These are phyloP conservation scores for Microchrysa polita DNA, from an alignment of 2,888 invertebrate species.

Conservation along the genomic window DNA sequence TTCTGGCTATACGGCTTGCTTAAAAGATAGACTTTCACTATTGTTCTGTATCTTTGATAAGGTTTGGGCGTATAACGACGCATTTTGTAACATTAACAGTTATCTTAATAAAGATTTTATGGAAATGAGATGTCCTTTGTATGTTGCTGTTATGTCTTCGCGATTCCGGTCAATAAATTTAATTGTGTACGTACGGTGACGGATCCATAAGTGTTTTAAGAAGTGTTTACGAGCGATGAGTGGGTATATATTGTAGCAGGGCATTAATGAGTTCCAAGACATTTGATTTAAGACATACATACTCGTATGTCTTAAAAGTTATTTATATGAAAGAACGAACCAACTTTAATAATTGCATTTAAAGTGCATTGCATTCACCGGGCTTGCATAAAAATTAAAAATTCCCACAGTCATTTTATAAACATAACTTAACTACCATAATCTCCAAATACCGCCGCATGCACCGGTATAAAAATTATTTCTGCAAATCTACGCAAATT, in stretches of 20 bases:
- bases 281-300: no score
- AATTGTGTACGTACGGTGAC: slow-evolving; percentile 18
- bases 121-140: slow-evolving; percentile 53
- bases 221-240: no score
- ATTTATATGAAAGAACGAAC: no score
- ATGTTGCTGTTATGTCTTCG: not conserved
- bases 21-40: slow-evolving; percentile 28
- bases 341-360: no score
- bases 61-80: slow-evolving; percentile 46
- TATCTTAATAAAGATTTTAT: slow-evolving; percentile 60
- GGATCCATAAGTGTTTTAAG: not conserved
- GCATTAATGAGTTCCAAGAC: no score
- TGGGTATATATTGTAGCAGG: no score
- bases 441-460: no score
- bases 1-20: not conserved
- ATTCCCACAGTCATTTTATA: no score
- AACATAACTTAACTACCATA: no score
- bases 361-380: no score
- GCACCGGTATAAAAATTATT: not conserved
- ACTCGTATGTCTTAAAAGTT: no score
- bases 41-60: slow-evolving; percentile 49
- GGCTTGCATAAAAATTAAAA: no score
- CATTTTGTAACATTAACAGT: slow-evolving; percentile 55
- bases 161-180: slow-evolving; percentile 33
- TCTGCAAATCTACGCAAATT: slow-evolving; percentile 28